Percentiles rank a stretch among this genome's conserved stretches.
Conservation (phyloP, 2,113 vertebrate species). For the Cebus imitator region DNA sequence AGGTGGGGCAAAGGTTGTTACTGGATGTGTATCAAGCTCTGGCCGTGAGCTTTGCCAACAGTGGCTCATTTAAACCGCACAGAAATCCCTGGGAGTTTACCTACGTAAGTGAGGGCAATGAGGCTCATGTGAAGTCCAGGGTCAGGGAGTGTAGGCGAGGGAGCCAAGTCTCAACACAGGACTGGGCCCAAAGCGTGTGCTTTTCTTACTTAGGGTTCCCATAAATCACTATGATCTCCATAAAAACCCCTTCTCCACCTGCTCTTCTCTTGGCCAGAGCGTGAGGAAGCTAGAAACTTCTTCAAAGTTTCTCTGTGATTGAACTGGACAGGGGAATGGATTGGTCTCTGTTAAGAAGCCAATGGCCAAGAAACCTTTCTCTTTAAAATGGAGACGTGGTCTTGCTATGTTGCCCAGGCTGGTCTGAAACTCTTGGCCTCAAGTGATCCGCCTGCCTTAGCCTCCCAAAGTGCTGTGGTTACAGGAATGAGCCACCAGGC, state of each 20-base stretch:
- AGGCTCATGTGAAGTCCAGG: not conserved
- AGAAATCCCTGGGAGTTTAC: not conserved
- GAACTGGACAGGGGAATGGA: not conserved
- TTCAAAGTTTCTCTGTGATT: rapidly evolving
- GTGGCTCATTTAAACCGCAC: not conserved
- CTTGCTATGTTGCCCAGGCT: too few relatives aligned
- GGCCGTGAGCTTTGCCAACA: not conserved
- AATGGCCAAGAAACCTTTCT: not conserved
- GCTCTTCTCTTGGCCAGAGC: not conserved
- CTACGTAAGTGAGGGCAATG: rapidly evolving
- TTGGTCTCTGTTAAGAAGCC: not conserved
- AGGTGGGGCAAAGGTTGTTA: not conserved
- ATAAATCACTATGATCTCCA: not conserved
- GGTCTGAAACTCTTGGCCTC: too few relatives aligned
- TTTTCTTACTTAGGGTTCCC: not conserved
- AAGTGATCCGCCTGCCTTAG: too few relatives aligned
- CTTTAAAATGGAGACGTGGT: too few relatives aligned
- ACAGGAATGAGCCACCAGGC: too few relatives aligned
- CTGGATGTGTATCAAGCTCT: not conserved
- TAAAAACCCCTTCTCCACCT: not conserved
- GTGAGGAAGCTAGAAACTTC: not conserved
- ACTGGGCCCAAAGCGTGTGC: not conserved
- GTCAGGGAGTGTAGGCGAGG: not conserved
- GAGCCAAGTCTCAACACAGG: not conserved
- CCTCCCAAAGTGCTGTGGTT: too few relatives aligned